A percentile compares a stretch with the other conserved stretches of the same genome.
phyloP scores from a whole-genome alignment of 2,797 vertebrate species.

The Fundulus diaphanus region DNA sequence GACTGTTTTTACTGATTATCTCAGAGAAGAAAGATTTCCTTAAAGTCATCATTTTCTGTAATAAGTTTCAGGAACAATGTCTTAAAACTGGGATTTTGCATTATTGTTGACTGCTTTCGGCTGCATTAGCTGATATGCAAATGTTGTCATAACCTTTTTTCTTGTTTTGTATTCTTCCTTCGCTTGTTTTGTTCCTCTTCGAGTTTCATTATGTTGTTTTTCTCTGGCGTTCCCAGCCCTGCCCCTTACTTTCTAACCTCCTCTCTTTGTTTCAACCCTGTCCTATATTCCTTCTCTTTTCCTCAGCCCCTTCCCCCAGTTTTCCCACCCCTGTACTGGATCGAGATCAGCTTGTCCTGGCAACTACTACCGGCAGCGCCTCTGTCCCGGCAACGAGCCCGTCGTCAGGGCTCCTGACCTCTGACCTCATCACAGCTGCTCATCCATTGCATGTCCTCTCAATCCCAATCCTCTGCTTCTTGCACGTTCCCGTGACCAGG shows the following conservation, averaged over 20 bases:
- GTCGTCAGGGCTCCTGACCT: conserved; percentile 59
- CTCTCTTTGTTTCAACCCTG: conserved; percentile 45
- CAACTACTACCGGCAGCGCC: conserved; percentile 50
- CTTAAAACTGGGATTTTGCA: neutral
- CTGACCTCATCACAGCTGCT: conserved; percentile 73
- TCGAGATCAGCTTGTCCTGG: conserved; percentile 36
- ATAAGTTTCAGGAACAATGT: neutral
- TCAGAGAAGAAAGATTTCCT: too few species aligned
- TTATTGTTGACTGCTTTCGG: neutral
- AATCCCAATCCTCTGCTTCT: conserved; percentile 63
- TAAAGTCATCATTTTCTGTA: neutral
- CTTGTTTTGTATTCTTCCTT: too few species aligned
- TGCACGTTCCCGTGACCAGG: conserved; percentile 61
- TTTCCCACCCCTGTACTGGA: conserved; percentile 67
- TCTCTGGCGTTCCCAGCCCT: conserved; percentile 51
- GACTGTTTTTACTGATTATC: too few species aligned
- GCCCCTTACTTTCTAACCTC: conserved; percentile 42
- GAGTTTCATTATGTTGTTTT: neutral
- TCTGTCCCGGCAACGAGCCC: conserved; percentile 66
- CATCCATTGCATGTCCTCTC: conserved; percentile 59
- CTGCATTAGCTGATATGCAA: neutral
- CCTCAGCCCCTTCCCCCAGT: conserved; percentile 63
- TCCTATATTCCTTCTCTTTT: conserved; percentile 42
- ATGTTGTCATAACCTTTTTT: neutral
- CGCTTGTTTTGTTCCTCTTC: neutral